Evolutionary conservation across 2,113 vertebrate species (phyloP).

Genomic region (Scomber scombrus): DNA sequence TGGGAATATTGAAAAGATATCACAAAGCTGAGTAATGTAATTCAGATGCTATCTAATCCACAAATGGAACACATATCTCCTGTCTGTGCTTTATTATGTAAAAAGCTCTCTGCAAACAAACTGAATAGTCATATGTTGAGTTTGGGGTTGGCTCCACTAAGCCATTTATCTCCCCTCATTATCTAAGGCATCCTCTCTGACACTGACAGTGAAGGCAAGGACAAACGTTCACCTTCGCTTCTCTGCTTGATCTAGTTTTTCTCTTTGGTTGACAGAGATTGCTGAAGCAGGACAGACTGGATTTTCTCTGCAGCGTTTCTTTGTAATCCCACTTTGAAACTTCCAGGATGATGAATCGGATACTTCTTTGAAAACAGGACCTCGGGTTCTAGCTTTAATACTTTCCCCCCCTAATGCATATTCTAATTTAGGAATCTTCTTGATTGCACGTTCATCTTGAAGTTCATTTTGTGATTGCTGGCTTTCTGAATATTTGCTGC

Average conservation of each 20-base stretch:
- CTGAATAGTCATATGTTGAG: constrained; percentile 64
- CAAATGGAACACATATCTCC: constrained; percentile 27
- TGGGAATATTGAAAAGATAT: constrained; percentile 20
- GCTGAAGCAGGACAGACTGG: constrained; percentile 58
- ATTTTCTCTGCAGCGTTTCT: constrained; percentile 60
- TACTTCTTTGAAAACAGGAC: constrained; percentile 37
- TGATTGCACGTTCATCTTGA: constrained; percentile 9
- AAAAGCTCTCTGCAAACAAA: constrained; percentile 64
- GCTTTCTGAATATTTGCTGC: background rate
- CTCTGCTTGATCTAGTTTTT: constrained; percentile 57
- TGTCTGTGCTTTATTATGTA: constrained; percentile 57
- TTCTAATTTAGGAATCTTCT: constrained; percentile 32
- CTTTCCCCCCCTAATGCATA: background rate
- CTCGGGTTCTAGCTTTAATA: constrained; percentile 27
- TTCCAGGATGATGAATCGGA: constrained; percentile 49
- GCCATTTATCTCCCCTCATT: constrained; percentile 68
- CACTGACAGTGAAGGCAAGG: constrained; percentile 66
- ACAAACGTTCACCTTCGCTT: constrained; percentile 68
- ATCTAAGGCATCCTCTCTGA: constrained; percentile 66
- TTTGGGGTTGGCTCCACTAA: constrained; percentile 59
- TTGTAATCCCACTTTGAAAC: constrained; percentile 62
- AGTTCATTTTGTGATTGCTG: constrained; percentile 24
- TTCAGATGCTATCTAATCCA: constrained; percentile 43
- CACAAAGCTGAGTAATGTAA: constrained; percentile 21
- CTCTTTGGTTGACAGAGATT: constrained; percentile 55